Percentiles rank a stretch among this genome's conserved stretches.
Evolutionary conservation across 2,797 vertebrate species (phyloP).

Genomic region (Anas acuta): DNA sequence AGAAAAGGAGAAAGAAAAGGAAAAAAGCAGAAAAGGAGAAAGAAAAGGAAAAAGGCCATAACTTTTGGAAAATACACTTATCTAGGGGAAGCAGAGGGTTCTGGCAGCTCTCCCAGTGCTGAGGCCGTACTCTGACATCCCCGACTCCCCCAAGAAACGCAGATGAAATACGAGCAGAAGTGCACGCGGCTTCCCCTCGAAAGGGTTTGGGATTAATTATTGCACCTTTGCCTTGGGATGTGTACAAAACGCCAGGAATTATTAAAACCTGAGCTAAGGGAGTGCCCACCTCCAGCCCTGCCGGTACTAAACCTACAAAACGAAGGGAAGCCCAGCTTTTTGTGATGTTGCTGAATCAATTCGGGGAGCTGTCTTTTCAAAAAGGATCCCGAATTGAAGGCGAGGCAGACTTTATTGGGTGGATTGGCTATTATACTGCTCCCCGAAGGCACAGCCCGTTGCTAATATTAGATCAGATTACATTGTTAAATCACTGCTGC

Average conservation of each 20-base stretch:
- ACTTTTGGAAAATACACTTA: not conserved
- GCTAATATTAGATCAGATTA: conserved; percentile 60
- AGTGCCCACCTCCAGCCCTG: not conserved
- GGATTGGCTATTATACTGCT: conserved; percentile 13
- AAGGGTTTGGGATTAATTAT: not conserved
- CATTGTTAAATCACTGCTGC: conserved; percentile 44
- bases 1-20: too few relatives aligned
- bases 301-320: not conserved
- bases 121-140: not conserved
- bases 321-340: not conserved
- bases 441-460: conserved; percentile 39
- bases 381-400: not conserved
- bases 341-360: conserved; percentile 29
- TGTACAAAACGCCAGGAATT: not conserved
- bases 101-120: not conserved
- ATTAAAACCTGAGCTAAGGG: not conserved
- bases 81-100: not conserved
- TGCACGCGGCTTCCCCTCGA: not conserved
- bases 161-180: not conserved
- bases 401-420: conserved; percentile 17
- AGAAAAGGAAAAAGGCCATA: too few relatives aligned
- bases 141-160: not conserved
- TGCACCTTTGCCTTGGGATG: not conserved
- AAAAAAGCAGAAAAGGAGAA: too few relatives aligned
- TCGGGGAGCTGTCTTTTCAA: conserved; percentile 39